These are phyloP conservation scores for Oxyruncus cristatus DNA, from an alignment of 2,113 vertebrate species.

Conservation along the genomic window DNA sequence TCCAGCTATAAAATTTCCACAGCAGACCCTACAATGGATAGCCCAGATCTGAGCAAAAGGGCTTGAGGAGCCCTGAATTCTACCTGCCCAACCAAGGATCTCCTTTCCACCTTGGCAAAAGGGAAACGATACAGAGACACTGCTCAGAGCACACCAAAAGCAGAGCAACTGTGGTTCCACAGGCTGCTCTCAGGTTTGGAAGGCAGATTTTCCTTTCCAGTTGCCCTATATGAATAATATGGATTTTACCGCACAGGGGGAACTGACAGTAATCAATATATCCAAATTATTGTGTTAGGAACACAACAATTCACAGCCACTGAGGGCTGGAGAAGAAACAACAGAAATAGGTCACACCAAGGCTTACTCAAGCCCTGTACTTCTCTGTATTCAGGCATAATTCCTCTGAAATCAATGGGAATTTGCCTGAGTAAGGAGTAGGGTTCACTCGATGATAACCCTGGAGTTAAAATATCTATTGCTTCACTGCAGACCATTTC, in stretches of 20 bases:
- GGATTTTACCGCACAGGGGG: neutral
- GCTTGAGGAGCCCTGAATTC: neutral
- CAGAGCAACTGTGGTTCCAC: neutral
- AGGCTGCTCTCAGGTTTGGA: neutral
- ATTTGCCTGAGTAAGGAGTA: neutral
- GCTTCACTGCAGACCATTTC: neutral
- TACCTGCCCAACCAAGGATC: neutral
- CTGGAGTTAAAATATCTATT: neutral
- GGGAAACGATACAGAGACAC: rapidly evolving
- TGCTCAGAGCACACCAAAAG: neutral
- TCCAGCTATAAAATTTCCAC: neutral
- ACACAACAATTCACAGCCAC: neutral
- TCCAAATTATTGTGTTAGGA: neutral
- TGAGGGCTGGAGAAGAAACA: neutral
- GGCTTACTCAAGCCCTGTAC: neutral
- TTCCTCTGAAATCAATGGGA: neutral
- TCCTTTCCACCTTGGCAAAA: neutral
- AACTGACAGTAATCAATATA: neutral
- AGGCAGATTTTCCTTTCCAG: neutral
- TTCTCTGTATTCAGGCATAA: neutral
- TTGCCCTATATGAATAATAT: neutral
- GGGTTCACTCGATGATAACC: neutral
- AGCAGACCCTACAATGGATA: neutral
- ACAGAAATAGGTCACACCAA: neutral
- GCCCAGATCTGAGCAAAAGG: neutral